Percentiles rank a stretch among this genome's conserved stretches.
Evolutionary conservation across 2,797 vertebrate genomes (phyloP).

Genomic region (Urosaurus nigricauda): DNA sequence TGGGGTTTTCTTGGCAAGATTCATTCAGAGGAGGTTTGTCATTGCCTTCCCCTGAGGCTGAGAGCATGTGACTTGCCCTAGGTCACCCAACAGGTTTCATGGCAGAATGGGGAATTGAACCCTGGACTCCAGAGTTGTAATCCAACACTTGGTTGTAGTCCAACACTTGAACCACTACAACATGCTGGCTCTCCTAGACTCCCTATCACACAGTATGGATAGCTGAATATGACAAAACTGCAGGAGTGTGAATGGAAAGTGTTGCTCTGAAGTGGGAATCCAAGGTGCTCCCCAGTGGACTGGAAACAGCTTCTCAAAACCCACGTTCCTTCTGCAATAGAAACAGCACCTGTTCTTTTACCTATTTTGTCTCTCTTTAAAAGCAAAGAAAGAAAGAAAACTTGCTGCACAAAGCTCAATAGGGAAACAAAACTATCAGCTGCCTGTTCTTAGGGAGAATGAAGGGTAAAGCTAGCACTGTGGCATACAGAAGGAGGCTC

Average conservation of each 20-base stretch:
- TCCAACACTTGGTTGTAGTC: too few species aligned
- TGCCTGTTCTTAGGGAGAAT: constrained; percentile 30
- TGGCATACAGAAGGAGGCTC: constrained; percentile 55
- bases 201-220: neutral
- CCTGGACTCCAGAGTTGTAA: too few species aligned
- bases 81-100: too few species aligned
- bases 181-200: too few species aligned
- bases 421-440: constrained; percentile 49
- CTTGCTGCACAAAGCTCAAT: constrained; percentile 54
- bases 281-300: neutral
- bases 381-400: neutral
- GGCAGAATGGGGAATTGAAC: too few species aligned
- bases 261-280: neutral
- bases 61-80: too few species aligned
- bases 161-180: too few species aligned
- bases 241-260: neutral
- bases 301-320: neutral
- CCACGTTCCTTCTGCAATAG: constrained; percentile 11
- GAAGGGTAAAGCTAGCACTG: constrained; percentile 48
- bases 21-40: too few species aligned
- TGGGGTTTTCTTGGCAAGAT: too few species aligned
- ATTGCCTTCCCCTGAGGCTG: too few species aligned
- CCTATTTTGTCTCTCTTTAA: neutral
- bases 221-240: neutral
- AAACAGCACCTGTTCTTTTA: constrained; percentile 15